Evolutionary conservation across 2,797 vertebrate genomes (phyloP).

Genomic region (Channa striata): DNA sequence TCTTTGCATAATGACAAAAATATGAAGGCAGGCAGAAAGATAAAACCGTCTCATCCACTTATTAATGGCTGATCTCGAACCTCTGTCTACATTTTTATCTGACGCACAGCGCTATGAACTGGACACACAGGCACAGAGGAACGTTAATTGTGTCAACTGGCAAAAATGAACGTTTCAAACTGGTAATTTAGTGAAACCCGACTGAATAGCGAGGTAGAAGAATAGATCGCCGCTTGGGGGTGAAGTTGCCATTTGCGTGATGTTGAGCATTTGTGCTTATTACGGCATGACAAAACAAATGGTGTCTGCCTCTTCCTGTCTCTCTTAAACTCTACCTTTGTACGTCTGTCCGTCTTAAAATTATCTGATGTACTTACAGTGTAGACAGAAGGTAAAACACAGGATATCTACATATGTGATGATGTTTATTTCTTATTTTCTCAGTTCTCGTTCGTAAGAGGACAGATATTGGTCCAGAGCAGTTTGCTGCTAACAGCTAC

Average conservation of each 20-base stretch:
- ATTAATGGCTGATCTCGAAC: slow-evolving; percentile 35
- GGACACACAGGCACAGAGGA: slow-evolving; percentile 16
- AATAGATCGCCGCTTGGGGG: slow-evolving; percentile 18
- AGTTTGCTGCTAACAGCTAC: not conserved
- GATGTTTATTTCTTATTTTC: not conserved
- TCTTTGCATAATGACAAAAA: slow-evolving; percentile 44
- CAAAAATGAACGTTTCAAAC: slow-evolving; percentile 15
- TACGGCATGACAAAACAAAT: slow-evolving; percentile 8
- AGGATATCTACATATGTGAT: not conserved
- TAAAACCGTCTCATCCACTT: slow-evolving; percentile 19
- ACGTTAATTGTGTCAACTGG: slow-evolving; percentile 18
- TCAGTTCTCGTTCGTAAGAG: slow-evolving; percentile 11
- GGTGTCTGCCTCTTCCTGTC: no score
- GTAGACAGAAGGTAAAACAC: not conserved
- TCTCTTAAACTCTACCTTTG: no score
- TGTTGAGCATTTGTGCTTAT: not conserved
- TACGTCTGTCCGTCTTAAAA: not conserved
- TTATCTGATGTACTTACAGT: not conserved
- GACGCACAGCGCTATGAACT: not conserved
- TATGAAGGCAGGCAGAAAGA: slow-evolving; percentile 22
- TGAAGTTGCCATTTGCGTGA: not conserved
- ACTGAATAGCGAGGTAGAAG: slow-evolving; percentile 2
- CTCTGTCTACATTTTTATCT: slow-evolving; percentile 23
- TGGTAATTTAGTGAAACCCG: slow-evolving; percentile 35
- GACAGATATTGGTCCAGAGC: slow-evolving; percentile 12